These are phyloP conservation scores for Ectropis grisescens DNA, from an alignment of 1,140 invertebrate genomes.

Conservation along the genomic window DNA sequence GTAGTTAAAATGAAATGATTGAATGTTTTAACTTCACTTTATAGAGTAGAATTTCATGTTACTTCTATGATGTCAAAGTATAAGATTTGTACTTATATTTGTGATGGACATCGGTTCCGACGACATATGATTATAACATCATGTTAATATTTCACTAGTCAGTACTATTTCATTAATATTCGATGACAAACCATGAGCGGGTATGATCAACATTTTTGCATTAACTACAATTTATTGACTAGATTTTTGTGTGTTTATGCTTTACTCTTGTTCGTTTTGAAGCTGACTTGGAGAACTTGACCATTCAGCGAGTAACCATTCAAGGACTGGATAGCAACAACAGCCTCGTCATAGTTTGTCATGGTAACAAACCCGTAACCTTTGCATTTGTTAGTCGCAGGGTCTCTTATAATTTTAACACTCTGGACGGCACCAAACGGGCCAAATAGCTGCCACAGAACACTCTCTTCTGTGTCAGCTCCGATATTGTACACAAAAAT, in stretches of 20 bases:
- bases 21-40: too few species aligned
- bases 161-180: conserved; percentile 2
- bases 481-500: conserved; percentile 96
- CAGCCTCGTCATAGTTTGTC: conserved; percentile 94
- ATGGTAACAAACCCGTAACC: conserved; percentile 95
- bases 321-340: conserved; percentile 89
- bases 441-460: conserved; percentile 93
- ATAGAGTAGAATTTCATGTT: too few species aligned
- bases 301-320: conserved; percentile 92
- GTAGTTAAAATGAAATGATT: too few species aligned
- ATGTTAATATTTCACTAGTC: too few species aligned
- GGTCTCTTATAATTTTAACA: conserved; percentile 91
- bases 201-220: conserved; percentile 64
- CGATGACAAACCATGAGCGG: conserved; percentile 53
- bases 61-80: conserved; percentile 31
- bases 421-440: conserved; percentile 93
- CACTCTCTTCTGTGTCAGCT: conserved; percentile 91
- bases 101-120: too few species aligned
- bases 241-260: conserved; percentile 61
- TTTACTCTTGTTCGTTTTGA: conserved; percentile 86
- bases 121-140: too few species aligned
- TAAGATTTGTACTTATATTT: too few species aligned
- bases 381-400: conserved; percentile 93
- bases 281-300: conserved; percentile 91
- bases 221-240: conserved; percentile 70